These are phyloP conservation scores for Yponomeuta malinellus DNA, from an alignment of 2,888 invertebrate genomes.

Conservation along the genomic window DNA sequence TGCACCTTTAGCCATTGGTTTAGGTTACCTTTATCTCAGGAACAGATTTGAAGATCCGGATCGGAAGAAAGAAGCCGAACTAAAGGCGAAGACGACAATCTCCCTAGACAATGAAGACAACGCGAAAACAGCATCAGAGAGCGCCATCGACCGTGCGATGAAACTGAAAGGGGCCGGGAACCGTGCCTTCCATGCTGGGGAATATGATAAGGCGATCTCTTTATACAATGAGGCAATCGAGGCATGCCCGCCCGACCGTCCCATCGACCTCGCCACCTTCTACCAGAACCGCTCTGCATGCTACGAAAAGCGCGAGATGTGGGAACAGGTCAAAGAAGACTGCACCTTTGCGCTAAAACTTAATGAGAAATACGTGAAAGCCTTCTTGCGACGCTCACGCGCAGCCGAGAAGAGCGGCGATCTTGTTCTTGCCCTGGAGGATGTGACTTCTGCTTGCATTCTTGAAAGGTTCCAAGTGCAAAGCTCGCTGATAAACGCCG, in stretches of 20 bases:
- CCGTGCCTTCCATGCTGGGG: conserved; percentile 86
- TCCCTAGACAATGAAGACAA: conserved; percentile 78
- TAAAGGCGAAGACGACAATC: conserved; percentile 73
- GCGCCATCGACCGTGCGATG: conserved; percentile 83
- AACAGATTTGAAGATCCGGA: conserved; percentile 73
- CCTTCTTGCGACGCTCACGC: conserved; percentile 87
- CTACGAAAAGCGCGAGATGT: conserved; percentile 92
- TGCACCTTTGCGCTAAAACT: conserved; percentile 89
- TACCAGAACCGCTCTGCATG: conserved; percentile 98
- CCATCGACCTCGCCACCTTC: conserved; percentile 88
- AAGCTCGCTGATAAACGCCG: conserved; percentile 87
- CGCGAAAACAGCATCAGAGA: conserved; percentile 56
- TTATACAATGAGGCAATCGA: conserved; percentile 96
- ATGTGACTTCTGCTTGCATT: conserved; percentile 94
- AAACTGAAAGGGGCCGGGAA: conserved; percentile 93
- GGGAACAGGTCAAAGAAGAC: conserved; percentile 89
- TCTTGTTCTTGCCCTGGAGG: conserved; percentile 88
- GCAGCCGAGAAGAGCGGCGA: conserved; percentile 88
- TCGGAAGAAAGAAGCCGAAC: conserved; percentile 69
- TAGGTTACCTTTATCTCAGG: conserved; percentile 86
- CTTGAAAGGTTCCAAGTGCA: conserved; percentile 92
- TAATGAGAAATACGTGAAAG: conserved; percentile 92
- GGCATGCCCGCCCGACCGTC: conserved; percentile 84
- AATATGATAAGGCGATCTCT: conserved; percentile 92
- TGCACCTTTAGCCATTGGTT: conserved; percentile 87